Percentiles rank a stretch among this genome's conserved stretches.
Conservation (phyloP, 2,797 vertebrate species). For the Chromobotia macracanthus region DNA sequence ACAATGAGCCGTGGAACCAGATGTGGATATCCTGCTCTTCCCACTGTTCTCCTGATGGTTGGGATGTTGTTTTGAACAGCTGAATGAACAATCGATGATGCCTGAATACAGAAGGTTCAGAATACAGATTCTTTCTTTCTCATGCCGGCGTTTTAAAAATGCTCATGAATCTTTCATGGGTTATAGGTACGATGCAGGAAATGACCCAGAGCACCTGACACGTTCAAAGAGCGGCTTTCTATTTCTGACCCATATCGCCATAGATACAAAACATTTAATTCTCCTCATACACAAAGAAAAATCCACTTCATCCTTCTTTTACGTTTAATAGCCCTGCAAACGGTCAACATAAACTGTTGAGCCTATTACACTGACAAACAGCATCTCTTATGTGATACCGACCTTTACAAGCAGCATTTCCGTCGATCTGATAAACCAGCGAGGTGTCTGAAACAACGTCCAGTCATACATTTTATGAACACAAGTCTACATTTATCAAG, state of each 20-base stretch:
- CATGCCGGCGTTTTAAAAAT: constrained; percentile 49
- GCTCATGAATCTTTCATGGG: constrained; percentile 61
- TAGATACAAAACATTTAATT: constrained; percentile 43
- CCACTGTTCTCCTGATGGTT: constrained; percentile 30
- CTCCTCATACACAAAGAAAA: constrained; percentile 41
- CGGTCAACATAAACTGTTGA: constrained; percentile 37
- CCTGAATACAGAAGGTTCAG: constrained; percentile 45
- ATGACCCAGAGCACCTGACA: constrained; percentile 10
- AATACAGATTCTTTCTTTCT: constrained; percentile 48
- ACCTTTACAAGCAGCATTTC: constrained; percentile 24
- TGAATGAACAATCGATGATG: constrained; percentile 57
- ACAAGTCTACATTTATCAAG: constrained; percentile 31
- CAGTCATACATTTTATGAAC: constrained; percentile 30
- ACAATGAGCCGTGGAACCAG: constrained; percentile 32
- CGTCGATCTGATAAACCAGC: constrained; percentile 33
- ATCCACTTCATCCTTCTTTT: constrained; percentile 48
- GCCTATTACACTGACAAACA: constrained; percentile 42
- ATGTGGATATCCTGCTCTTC: constrained; percentile 11
- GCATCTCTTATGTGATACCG: constrained; percentile 35
- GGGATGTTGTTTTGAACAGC: constrained; percentile 43
- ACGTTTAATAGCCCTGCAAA: constrained; percentile 33
- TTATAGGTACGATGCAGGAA: constrained; percentile 39
- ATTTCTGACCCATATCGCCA: constrained; percentile 46
- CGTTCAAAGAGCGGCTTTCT: constrained; percentile 47
- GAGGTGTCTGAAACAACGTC: neutral